Conservation (phyloP, 1,140 invertebrate genomes). For the Bathynomus jamesi region DNA sequence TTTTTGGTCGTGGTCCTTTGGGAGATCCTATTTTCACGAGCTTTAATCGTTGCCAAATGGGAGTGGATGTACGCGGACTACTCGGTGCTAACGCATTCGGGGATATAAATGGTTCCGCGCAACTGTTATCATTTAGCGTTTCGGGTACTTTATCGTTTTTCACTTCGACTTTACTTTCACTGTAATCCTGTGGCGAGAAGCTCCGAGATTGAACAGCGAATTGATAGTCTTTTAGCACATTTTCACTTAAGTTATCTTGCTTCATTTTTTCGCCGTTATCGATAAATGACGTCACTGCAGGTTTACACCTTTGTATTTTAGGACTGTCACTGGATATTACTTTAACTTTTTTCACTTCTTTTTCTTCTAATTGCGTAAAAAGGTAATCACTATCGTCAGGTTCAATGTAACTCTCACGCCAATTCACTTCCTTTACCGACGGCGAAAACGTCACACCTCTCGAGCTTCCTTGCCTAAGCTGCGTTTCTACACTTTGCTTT, state of each 20-base stretch:
- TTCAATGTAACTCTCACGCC: conserved; percentile 28
- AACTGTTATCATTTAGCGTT: too few species aligned
- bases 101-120: too few species aligned
- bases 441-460: conserved; percentile 27
- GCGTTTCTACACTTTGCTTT: background rate
- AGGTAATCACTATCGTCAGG: conserved; percentile 1
- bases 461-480: conserved; percentile 5
- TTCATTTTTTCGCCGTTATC: too few species aligned
- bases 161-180: too few species aligned
- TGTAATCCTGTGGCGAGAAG: too few species aligned
- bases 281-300: background rate
- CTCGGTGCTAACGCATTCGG: too few species aligned
- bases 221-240: too few species aligned
- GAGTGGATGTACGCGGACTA: background rate
- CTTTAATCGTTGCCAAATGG: conserved; percentile 23
- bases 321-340: background rate
- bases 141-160: too few species aligned
- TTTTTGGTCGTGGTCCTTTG: conserved; percentile 13
- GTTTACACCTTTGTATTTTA: background rate
- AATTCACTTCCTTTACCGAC: conserved; percentile 27
- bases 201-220: too few species aligned
- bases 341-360: background rate
- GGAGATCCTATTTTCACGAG: conserved; percentile 21
- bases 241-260: too few species aligned
- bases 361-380: background rate